Evolutionary conservation across 2,888 invertebrate species (phyloP).

Genomic region (Portevinia maculata): DNA sequence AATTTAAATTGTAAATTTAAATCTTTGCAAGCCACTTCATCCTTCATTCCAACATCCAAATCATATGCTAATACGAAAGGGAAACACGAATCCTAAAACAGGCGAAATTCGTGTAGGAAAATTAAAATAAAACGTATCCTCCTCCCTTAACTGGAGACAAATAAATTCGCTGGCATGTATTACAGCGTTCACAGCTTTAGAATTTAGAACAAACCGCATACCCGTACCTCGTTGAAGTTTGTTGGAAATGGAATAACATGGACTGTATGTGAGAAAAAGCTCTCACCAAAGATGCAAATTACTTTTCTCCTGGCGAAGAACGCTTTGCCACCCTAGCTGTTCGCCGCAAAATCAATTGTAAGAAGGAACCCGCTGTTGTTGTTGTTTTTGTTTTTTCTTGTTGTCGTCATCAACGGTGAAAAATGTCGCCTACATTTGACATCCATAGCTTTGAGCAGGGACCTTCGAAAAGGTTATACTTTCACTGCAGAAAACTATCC

Average conservation of each 20-base stretch:
- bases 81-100: constrained; percentile 20
- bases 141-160: constrained; percentile 25
- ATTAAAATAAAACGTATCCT: constrained; percentile 51
- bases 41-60: constrained; percentile 9
- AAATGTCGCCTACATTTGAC: constrained; percentile 52
- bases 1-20: neutral
- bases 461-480: constrained; percentile 46
- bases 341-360: constrained; percentile 64
- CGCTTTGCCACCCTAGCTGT: constrained; percentile 41
- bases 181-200: constrained; percentile 55
- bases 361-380: too few species aligned
- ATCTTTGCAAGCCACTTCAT: constrained; percentile 13
- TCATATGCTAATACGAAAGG: neutral
- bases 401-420: constrained; percentile 21
- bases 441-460: constrained; percentile 47
- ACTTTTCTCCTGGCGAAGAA: constrained; percentile 58
- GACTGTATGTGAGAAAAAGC: constrained; percentile 55
- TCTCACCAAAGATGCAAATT: constrained; percentile 68
- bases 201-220: constrained; percentile 68
- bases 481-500: constrained; percentile 3
- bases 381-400: too few species aligned
- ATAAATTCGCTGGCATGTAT: constrained; percentile 63
- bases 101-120: constrained; percentile 54
- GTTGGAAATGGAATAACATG: constrained; percentile 46
- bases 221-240: constrained; percentile 63